Conservation (phyloP, 2,888 invertebrate species). For the Scelioninae gen. 1 region DNA sequence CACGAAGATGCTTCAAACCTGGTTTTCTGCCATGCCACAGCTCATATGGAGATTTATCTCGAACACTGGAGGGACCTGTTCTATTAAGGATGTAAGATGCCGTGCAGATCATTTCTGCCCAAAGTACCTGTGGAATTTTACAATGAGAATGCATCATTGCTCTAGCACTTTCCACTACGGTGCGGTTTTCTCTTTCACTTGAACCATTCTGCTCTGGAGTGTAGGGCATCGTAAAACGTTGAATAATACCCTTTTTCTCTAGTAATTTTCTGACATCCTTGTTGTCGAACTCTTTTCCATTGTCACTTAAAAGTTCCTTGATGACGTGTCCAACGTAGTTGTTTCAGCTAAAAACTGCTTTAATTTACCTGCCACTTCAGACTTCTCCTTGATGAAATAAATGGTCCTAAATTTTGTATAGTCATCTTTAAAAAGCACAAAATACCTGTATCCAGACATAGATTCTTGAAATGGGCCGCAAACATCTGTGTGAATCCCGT, state of each 20-base stretch:
- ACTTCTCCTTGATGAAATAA: slow-evolving; percentile 65
- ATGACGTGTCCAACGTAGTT: slow-evolving; percentile 50
- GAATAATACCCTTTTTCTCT: slow-evolving; percentile 34
- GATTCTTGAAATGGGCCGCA: slow-evolving; percentile 67
- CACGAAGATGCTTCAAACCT: slow-evolving; percentile 68
- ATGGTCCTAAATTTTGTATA: slow-evolving; percentile 54
- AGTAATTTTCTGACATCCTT: slow-evolving; percentile 28
- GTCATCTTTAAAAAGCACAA: slow-evolving; percentile 70
- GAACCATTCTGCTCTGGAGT: slow-evolving; percentile 51
- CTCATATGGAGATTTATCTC: slow-evolving; percentile 73
- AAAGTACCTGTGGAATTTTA: slow-evolving; percentile 25
- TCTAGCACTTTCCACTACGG: slow-evolving; percentile 37
- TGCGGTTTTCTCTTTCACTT: slow-evolving; percentile 49
- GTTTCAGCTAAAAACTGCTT: slow-evolving; percentile 67
- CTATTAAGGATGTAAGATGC: slow-evolving; percentile 72
- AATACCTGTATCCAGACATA: slow-evolving; percentile 60
- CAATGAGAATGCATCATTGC: slow-evolving; percentile 37
- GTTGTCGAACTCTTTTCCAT: slow-evolving; percentile 54
- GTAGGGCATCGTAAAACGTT: slow-evolving; percentile 45
- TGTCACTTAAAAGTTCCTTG: slow-evolving; percentile 40
- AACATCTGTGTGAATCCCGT: slow-evolving; percentile 72
- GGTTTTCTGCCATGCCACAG: slow-evolving; percentile 73
- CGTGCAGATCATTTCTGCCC: slow-evolving; percentile 67
- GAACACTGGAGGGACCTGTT: slow-evolving; percentile 72
- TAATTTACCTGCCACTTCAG: slow-evolving; percentile 58